Evolutionary conservation across 2,888 invertebrate genomes (phyloP).

Genomic region (Andricus quercusramuli): DNA sequence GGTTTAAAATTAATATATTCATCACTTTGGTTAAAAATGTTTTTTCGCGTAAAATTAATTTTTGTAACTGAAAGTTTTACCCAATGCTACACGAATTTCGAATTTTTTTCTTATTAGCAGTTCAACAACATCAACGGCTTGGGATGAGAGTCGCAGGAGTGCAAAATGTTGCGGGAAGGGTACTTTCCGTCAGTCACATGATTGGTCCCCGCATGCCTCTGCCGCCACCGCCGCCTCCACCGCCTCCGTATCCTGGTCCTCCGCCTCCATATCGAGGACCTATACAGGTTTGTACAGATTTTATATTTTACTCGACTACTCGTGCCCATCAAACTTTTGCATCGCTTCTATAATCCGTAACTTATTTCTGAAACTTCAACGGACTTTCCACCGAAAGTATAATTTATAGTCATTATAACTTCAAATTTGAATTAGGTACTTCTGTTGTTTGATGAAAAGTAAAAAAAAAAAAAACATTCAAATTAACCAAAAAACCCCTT

Average conservation of each 20-base stretch:
- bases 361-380: neutral
- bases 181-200: slow-evolving; percentile 75
- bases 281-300: slow-evolving; percentile 73
- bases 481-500: too few species aligned
- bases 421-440: too few species aligned
- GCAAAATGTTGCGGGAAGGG: slow-evolving; percentile 77
- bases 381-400: neutral
- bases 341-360: neutral
- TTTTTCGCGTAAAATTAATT: too few species aligned
- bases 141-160: slow-evolving; percentile 73
- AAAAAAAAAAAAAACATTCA: too few species aligned
- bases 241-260: slow-evolving; percentile 87
- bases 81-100: neutral
- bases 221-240: slow-evolving; percentile 83
- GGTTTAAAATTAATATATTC: too few species aligned
- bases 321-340: slow-evolving; percentile 47
- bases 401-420: too few species aligned
- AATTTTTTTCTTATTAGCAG: slow-evolving; percentile 43
- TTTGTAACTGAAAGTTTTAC: too few species aligned
- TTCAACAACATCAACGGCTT: slow-evolving; percentile 70
- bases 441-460: too few species aligned
- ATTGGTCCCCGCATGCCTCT: slow-evolving; percentile 76
- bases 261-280: slow-evolving; percentile 86
- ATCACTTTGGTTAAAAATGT: too few species aligned
- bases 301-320: slow-evolving; percentile 47